Evolutionary conservation across 2,113 vertebrate species (phyloP).

Genomic region (Henicopernis longicauda): DNA sequence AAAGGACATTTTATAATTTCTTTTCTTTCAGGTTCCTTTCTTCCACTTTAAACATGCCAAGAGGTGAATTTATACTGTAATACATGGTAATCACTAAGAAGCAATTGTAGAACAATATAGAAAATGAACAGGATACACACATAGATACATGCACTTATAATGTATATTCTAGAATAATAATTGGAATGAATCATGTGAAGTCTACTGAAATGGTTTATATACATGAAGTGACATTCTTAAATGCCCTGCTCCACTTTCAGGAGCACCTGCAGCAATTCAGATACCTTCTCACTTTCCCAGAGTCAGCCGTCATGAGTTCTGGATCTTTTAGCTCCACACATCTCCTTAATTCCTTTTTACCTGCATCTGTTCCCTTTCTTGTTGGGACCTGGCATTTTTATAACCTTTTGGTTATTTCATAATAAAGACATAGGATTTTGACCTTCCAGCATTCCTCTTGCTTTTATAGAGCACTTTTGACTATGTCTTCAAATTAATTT

Average conservation of each 20-base stretch:
- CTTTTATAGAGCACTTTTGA: not conserved
- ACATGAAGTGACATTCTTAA: not conserved
- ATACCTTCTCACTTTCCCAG: not conserved
- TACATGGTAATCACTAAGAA: not conserved
- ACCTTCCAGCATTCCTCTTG: not conserved
- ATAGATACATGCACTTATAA: not conserved
- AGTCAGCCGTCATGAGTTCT: not conserved
- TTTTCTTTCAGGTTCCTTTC: not conserved
- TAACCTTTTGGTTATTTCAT: not conserved
- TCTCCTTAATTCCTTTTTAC: not conserved
- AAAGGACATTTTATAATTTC: not conserved
- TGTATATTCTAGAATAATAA: not conserved
- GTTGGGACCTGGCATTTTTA: not conserved
- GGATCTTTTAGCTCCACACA: not conserved
- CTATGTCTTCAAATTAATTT: not conserved
- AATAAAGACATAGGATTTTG: not conserved
- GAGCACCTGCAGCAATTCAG: not conserved
- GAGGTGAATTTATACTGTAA: not conserved
- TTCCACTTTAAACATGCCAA: not conserved
- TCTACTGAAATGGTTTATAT: not conserved
- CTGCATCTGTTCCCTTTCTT: not conserved
- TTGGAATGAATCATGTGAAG: not conserved
- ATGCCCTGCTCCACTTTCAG: not conserved
- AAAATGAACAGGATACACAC: not conserved
- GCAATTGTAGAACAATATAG: not conserved